Evolutionary conservation across 2,888 invertebrate species (phyloP), one percentile per base, ranked within the genome.

Genomic region (Meteorus cinctellus): DNA sequence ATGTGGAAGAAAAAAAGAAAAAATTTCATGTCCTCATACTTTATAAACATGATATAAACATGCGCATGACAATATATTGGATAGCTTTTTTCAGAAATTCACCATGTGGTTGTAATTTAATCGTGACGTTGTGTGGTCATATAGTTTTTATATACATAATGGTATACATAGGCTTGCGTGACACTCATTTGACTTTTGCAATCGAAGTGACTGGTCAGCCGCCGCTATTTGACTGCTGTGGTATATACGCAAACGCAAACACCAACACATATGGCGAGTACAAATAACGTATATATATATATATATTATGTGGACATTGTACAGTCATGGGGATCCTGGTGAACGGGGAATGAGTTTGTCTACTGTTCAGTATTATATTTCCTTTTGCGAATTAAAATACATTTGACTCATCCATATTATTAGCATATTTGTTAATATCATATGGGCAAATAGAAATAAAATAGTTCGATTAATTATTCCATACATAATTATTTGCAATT

Each of bases 121-220:
- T 24, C 27, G 29, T 69, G 12, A 31, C 10, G 34, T 41, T 65
- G 19, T 34, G 16, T 63, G 27, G 31, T 69, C 55, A 55, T 69
- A 59, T 55, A 55, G 16, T 16, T 55, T 68, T 55, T 55, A n/a
- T 48, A 69, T 69, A 48, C n/a, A 59, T 48, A 51, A 51, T 16
- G 16, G 34, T n/a, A 51, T 29, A 24, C 34, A 45, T 31, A 66
- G 59, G 36, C 29, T 36, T 60, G 72, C 76, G 72, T 72, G 76
- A 76, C 72, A 41, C 31, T 68, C 60, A 67, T 72, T 72, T 55
- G 67, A 72, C 66, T 62, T 62, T 34, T 55, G 55, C 36, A 34
- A 67, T 45, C 72, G 59, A 66, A 67, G 71, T 76, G 72, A 62
- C 63, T 72, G 67, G 75, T 76, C 75, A 72, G 66, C 67, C 67